These are phyloP conservation scores for Distichodus sexfasciatus DNA, from an alignment of 2,797 vertebrate species.

Conservation along the genomic window DNA sequence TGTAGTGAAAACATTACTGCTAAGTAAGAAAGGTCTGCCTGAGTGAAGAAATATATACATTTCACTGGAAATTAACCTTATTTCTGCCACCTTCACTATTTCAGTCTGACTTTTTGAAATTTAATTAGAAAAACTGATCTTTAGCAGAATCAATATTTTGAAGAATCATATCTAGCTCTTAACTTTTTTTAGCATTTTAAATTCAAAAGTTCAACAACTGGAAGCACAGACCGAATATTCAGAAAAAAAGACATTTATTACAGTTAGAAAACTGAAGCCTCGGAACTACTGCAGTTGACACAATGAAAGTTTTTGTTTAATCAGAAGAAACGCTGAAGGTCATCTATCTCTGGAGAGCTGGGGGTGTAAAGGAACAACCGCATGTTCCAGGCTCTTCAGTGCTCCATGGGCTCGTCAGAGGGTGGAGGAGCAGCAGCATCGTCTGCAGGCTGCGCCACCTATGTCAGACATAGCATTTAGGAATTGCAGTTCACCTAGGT, in stretches of 20 bases:
- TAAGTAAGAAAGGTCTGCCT: too few species aligned
- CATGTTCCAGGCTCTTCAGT: conserved; percentile 79
- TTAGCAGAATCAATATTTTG: too few species aligned
- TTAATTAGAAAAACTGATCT: too few species aligned
- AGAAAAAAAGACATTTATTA: conserved; percentile 24
- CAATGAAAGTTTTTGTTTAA: background rate
- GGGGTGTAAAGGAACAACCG: background rate
- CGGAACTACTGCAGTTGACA: background rate
- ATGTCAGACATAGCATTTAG: conserved; percentile 21
- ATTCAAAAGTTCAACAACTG: background rate
- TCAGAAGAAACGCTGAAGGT: background rate
- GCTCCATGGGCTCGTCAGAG: conserved; percentile 93
- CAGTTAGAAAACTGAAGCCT: conserved; percentile 39
- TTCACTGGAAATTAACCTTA: too few species aligned
- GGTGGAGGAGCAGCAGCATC: conserved; percentile 76
- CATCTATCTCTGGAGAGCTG: background rate
- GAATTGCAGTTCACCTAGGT: too few species aligned
- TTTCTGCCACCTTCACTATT: too few species aligned
- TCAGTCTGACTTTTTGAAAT: too few species aligned
- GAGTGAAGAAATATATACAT: too few species aligned
- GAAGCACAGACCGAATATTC: background rate
- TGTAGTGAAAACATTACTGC: too few species aligned
- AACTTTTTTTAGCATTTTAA: too few species aligned
- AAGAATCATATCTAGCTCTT: too few species aligned
- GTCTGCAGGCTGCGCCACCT: conserved; percentile 81